phyloP scores from a whole-genome alignment of 2,888 invertebrate species.

The Eupithecia vulgata region DNA sequence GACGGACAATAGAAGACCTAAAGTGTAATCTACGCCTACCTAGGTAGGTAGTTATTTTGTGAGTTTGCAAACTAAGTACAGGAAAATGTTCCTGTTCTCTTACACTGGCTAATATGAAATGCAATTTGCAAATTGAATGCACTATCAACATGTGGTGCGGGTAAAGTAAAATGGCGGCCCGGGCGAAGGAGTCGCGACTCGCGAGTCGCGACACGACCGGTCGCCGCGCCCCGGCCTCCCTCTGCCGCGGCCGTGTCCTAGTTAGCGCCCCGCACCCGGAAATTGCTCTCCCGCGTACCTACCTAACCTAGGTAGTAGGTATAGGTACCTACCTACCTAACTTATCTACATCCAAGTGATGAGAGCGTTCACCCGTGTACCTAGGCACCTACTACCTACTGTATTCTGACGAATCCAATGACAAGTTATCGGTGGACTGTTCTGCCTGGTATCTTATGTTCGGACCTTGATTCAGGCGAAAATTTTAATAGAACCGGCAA shows the following conservation, averaged over 20 bases:
- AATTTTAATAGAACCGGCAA: too few relatives aligned
- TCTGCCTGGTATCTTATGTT: too few relatives aligned
- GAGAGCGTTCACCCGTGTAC: too few relatives aligned
- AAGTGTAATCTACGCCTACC: background rate
- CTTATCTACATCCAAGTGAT: too few relatives aligned
- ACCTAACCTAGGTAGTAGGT: too few relatives aligned
- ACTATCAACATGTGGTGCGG: slow-evolving; percentile 74
- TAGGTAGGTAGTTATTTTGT: background rate
- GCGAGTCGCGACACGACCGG: background rate
- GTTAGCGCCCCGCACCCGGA: background rate
- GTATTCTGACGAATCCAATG: too few relatives aligned
- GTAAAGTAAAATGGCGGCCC: slow-evolving; percentile 74
- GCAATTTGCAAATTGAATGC: slow-evolving; percentile 51
- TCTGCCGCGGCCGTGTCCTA: background rate
- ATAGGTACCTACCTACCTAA: too few relatives aligned
- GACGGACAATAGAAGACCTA: background rate
- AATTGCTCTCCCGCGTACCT: background rate
- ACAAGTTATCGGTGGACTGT: too few relatives aligned
- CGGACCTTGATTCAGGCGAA: too few relatives aligned
- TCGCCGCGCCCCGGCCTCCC: background rate
- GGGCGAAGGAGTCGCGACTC: slow-evolving; percentile 2
- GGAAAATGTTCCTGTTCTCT: background rate
- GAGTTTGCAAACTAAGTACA: background rate
- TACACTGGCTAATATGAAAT: background rate
- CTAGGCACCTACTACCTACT: too few relatives aligned